Evolutionary conservation across 1,140 invertebrate species (phyloP), one percentile per base, ranked within the genome.

Genomic region (Drosophila biarmipes): DNA sequence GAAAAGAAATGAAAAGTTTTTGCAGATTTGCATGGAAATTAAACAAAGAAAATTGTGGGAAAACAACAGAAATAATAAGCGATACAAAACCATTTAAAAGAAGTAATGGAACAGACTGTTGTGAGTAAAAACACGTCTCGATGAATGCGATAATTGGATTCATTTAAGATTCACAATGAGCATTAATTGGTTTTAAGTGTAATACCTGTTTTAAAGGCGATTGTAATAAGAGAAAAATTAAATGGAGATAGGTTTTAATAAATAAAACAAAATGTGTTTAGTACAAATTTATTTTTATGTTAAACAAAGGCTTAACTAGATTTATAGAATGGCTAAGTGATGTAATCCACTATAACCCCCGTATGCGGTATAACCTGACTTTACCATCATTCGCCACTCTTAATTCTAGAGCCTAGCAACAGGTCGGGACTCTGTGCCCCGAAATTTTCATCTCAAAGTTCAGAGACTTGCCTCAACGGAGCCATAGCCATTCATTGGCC

Each of bases 401-500:
- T 29, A 14, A 19, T 34, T 19, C 11, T 12, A 7, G 35, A 31
- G 4, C 66, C 40, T 46, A 52, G 46, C 53, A 72, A 72, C 62
- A 69, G 53, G 53, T 43, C 34, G 7, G 5, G 31, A 24, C 51
- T 21, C 4, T 15, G 10, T 37, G 21, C 35, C 15, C n/a, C n/a
- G 6, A 53, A 31, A 31, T 55, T 29, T 42, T 14, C 52, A 52
- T 56, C 43, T 19, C 10, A 42, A 14, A 49, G 53, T 51, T 71
- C 53, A 58, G 35, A 51, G 29, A 34, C 40, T 38, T 6, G 34
- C 12, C 42, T 38, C 40, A 31, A 24, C 27, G 12, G 31, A 58
- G 46, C 64, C 55, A 74, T 64, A 58, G 46, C 64, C 55, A 74
- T 64, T 74, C 51, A 34, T 37, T 37, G 48, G 48, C 48, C 64